Base-by-base conservation (phyloP, 2,888 invertebrate genomes). In the Parasteatoda lunata region DNA sequence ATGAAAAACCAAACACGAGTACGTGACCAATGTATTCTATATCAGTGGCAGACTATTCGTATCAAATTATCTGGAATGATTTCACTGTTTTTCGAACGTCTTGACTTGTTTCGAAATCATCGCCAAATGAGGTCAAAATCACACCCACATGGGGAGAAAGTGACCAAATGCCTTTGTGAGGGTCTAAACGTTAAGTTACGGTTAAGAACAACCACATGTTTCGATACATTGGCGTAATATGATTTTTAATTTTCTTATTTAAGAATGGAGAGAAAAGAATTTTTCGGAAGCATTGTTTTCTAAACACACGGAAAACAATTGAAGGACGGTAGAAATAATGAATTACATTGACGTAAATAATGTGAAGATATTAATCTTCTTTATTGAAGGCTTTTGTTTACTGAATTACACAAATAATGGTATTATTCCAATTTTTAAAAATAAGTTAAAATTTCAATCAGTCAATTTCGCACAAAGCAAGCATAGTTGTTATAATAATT, bases 41-140 rank as follows among this genome's bases (percentile, higher is more conserved):
- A 13, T n/a, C 78, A 59, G 59, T 52, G 64, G 65, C 51, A 66
- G 80, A 66, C 80, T 72, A 66, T 73, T 80, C 80, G 59, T 5
- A 59, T 7, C 9, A 59, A n/a, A 59, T 59, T 9, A 13, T 6
- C 59, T 72, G 73, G 72, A 66, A 72, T 11, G 30, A 51, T 48
- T 76, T 73, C 66, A 45, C 77, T 30, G 64, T 9, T 66, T 73
- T 64, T 15, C 47, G 71, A 70, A 68, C 78, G 78, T 77, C 77
- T 77, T 13, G 69, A 52, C 69, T 70, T 79, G 59, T 80, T 80
- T 80, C 80, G 72, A 73, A 80, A 80, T 49, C 72, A 7, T 72
- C 80, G 65, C 73, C 80, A 65, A 80, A 80, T 72, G 72, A 65
- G 80, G 80, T 80, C 80, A 73, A 72, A 79, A 79, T 79, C 64